These are phyloP conservation scores for Rhagologus leucostigma DNA, from an alignment of 2,113 vertebrate species.

Conservation along the genomic window DNA sequence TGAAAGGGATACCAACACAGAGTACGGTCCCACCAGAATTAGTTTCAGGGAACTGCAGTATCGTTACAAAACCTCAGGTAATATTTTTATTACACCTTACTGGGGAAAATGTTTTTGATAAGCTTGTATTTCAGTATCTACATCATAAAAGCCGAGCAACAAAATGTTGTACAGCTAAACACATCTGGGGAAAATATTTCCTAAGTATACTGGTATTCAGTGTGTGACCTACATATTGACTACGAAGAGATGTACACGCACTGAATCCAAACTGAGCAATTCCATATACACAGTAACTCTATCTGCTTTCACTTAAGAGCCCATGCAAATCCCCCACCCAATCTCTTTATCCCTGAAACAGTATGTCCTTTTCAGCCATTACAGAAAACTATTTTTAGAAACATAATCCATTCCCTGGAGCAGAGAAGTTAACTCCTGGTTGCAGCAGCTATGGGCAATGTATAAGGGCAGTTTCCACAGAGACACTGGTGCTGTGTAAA, in stretches of 20 bases:
- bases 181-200: not conserved
- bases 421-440: not conserved
- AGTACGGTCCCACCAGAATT: constrained; percentile 80
- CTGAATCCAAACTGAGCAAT: not conserved
- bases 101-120: not conserved
- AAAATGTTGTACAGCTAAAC: not conserved
- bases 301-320: not conserved
- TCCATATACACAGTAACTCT: not conserved
- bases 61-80: constrained; percentile 65
- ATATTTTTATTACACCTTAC: not conserved
- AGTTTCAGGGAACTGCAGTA: constrained; percentile 70
- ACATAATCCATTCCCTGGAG: not conserved
- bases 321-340: not conserved
- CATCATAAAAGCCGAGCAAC: not conserved
- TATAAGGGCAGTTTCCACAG: fast-evolving
- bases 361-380: not conserved
- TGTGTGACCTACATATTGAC: not conserved
- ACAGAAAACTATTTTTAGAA: not conserved
- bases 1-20: constrained; percentile 69
- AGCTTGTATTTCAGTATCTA: not conserved
- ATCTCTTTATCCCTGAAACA: not conserved
- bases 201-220: not conserved
- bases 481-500: not conserved
- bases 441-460: not conserved
- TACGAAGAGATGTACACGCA: fast-evolving